Conservation (phyloP, 2,113 vertebrate genomes). For the Chitala chitala region DNA sequence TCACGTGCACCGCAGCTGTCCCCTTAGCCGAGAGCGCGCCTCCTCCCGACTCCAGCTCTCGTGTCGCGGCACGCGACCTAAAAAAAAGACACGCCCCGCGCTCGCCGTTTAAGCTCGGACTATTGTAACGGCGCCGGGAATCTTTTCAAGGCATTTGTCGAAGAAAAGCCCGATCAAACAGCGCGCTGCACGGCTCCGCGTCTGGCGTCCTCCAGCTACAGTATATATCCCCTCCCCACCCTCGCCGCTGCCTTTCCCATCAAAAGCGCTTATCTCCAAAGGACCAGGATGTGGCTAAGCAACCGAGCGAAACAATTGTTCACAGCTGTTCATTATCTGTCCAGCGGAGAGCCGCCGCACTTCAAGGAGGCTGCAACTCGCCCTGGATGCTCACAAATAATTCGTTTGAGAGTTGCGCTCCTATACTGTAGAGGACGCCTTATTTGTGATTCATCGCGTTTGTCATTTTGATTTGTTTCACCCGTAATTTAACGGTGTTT, state of each 20-base stretch:
- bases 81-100: not conserved
- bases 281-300: slow-evolving; percentile 54
- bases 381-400: slow-evolving; percentile 30
- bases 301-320: not conserved
- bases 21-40: not conserved
- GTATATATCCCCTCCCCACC: slow-evolving; percentile 45
- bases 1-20: not conserved
- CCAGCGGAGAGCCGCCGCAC: slow-evolving; percentile 10
- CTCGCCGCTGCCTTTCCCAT: slow-evolving; percentile 45
- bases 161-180: slow-evolving; percentile 54
- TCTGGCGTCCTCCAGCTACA: slow-evolving; percentile 53
- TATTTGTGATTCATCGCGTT: slow-evolving; percentile 20
- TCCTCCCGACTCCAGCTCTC: not conserved
- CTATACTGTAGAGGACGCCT: slow-evolving; percentile 30
- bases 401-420: slow-evolving; percentile 31
- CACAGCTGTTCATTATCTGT: slow-evolving; percentile 23
- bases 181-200: slow-evolving; percentile 39
- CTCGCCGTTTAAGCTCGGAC: not conserved
- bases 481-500: not conserved
- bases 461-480: slow-evolving; percentile 25
- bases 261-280: slow-evolving; percentile 64
- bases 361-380: slow-evolving; percentile 27
- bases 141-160: slow-evolving; percentile 51
- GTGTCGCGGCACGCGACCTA: not conserved
- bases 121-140: slow-evolving; percentile 37